Base-by-base conservation (phyloP, 2,888 invertebrate species). In the Melanchra persicariae region DNA sequence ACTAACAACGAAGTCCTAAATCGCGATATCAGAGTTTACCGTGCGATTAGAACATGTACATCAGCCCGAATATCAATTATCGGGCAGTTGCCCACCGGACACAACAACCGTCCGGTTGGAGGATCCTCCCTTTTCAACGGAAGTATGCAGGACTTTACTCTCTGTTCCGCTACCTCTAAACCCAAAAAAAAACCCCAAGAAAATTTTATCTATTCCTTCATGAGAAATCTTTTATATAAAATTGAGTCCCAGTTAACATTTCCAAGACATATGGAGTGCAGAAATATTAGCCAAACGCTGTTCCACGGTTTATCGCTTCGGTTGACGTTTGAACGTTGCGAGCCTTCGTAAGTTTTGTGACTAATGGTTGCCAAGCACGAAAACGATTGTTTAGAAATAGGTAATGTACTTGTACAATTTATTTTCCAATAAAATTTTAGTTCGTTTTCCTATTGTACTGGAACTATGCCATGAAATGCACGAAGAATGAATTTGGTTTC, bases 331-430 rank as follows among this genome's bases (percentile, higher is more conserved):
- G 82, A 89, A 88, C 85, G 76, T 58, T 76, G 63, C 69, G 54
- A 69, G 59, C 59, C 84, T 85, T 85, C 69, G 80, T 85, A 84
- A 86, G 79, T 78, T 85, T 82, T 74, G 78, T 91, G 87, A 91
- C 70, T 91, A 89, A 91, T 91, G 85, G 79, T 52, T 65, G 26
- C 37, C 43, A 67, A 83, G 69, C 91, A 91, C 91, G 91, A 86
- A 87, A 80, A 83, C 81, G 81, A 84, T 81, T 81, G 81, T 65
- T 82, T 71, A 78, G 81, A 85, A 83, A 85, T 79, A 74, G 85
- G 81, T 83, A 83, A 81, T 73, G 78, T 77, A 66, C 63, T 57
- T 34, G 57, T 77, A 62, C 19, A 66, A 72, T 75, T 80, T 83
- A 74, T 73, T 69, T 83, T 67, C 74, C 63, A 81, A 83, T 81